Conservation (phyloP, 2,113 vertebrate species). For the Mastomys coucha region DNA sequence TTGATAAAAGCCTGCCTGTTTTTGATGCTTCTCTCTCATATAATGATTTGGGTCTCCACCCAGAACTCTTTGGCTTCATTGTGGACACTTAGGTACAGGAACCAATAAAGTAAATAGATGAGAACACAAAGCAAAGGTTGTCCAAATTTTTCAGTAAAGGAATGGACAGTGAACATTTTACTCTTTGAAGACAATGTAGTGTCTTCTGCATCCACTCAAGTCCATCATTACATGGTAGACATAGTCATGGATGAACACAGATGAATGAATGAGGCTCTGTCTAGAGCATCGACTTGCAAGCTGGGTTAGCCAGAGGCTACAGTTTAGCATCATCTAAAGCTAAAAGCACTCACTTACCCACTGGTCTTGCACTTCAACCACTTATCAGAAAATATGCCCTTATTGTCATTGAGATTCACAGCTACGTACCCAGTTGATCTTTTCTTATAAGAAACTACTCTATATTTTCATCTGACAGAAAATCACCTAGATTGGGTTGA, state of each 20-base stretch:
- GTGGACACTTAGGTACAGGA: neutral
- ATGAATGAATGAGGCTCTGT: neutral
- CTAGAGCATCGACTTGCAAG: neutral
- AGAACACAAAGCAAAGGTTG: neutral
- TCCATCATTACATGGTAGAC: neutral
- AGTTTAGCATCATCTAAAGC: neutral
- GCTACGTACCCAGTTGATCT: neutral
- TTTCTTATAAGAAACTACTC: neutral
- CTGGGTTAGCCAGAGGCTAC: neutral
- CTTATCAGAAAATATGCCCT: neutral
- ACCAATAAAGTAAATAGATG: neutral
- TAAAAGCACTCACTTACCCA: neutral
- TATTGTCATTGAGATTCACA: neutral
- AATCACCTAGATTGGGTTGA: conserved; percentile 5
- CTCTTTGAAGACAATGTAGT: neutral
- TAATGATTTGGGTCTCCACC: neutral
- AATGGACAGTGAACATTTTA: neutral
- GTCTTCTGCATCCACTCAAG: neutral
- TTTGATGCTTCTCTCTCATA: neutral
- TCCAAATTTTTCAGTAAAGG: neutral
- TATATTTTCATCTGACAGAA: conserved; percentile 5
- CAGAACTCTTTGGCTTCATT: neutral
- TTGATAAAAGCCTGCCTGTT: neutral
- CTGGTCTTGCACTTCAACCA: neutral
- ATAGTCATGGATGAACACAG: neutral